Base-by-base conservation (phyloP, 30 jellyfish, hydroid and myxozoan genomes). In the Rhopilema esculentum region DNA sequence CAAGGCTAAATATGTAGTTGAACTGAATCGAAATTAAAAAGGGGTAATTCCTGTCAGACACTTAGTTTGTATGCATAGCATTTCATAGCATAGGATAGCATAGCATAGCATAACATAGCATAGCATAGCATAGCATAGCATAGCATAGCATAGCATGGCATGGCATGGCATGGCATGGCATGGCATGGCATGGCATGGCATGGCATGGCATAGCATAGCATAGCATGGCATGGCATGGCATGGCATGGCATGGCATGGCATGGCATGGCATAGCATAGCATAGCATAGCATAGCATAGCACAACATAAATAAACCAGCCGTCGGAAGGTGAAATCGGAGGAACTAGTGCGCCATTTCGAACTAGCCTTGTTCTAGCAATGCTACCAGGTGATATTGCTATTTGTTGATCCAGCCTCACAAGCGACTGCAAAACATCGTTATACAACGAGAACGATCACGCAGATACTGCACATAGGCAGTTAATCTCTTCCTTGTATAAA, bases 131-230 rank as follows among this genome's bases (percentile, higher is more conserved):
- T 76, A 51, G 80, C 87, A 78, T 50, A 52, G 57, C 80, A 78
- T 78, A 78, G 80, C 88, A 78, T 26, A 78, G 80, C 88, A 78
- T 78, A 62, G 80, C 87, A 76, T 29, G 26, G 80, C 87, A 76
- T 76, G 49, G 80, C 87, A 76, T 29, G 49, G 80, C 87, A 76
- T 76, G 49, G 81, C 87, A 76, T 29, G 26, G 81, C 87, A 76
- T 76, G 49, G 81, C 80, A 76, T 29, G 49, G 81, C 87, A 76
- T 51, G 49, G 81, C 87, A 76, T 29, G 26, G 81, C 87, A 76
- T 76, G 26, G 81, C 87, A 76, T 29, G 26, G 81, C 87, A 76
- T 76, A 51, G 81, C 87, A 76, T 29, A 76, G 81, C 87, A 76
- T 76, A 76, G 81, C 87, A 76, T 29, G 49, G 81, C 87, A 76